Evolutionary conservation across 1,140 invertebrate species (phyloP).

Genomic region (Acyrthosiphon pisum): DNA sequence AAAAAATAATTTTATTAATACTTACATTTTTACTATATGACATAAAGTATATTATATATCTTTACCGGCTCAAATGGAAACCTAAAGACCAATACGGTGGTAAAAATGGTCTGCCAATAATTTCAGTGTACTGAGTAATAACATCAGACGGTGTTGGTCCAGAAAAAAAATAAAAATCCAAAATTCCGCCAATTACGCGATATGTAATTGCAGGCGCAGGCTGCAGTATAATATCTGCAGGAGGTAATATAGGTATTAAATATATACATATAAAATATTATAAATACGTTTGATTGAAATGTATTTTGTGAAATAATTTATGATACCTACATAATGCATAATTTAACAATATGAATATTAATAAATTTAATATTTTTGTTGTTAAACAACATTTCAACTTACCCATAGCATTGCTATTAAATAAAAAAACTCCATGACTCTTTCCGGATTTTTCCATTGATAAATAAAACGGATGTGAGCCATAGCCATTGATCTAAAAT

Average conservation of each 20-base stretch:
- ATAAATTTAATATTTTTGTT: background rate
- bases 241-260: too few species aligned
- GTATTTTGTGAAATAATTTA: background rate
- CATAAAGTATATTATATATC: background rate
- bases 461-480: constrained; percentile 83
- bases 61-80: constrained; percentile 81
- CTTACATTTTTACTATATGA: background rate
- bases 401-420: constrained; percentile 88
- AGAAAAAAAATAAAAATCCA: constrained; percentile 78
- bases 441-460: constrained; percentile 72
- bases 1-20: background rate
- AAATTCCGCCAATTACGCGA: constrained; percentile 76
- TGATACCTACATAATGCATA: background rate
- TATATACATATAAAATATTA: too few species aligned
- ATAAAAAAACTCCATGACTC: constrained; percentile 76
- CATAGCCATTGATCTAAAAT: constrained; percentile 77
- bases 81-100: constrained; percentile 90
- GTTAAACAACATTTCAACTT: constrained; percentile 44
- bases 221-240: constrained; percentile 51
- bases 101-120: constrained; percentile 79
- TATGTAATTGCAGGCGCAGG: constrained; percentile 76
- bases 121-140: constrained; percentile 75
- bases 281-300: background rate
- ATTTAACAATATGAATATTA: too few species aligned
- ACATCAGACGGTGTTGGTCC: constrained; percentile 77